Conservation (phyloP, 2,113 vertebrate species). For the Philantomba maxwellii region DNA sequence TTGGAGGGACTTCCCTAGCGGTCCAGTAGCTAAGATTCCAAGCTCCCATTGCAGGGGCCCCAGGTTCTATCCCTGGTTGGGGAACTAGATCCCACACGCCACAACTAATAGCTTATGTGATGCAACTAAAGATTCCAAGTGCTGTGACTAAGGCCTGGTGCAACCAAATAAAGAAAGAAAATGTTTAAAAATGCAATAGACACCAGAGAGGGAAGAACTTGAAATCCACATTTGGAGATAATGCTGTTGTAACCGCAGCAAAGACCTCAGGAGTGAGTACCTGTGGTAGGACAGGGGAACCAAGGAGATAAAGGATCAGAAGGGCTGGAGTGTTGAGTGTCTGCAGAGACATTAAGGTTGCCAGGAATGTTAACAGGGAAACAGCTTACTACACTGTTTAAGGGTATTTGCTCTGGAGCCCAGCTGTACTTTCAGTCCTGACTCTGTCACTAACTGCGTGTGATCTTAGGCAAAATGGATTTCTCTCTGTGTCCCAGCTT, state of each 20-base stretch:
- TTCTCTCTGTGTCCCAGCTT: background rate
- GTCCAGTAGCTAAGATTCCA: background rate
- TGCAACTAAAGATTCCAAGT: background rate
- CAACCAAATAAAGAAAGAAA: background rate
- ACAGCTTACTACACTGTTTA: no score
- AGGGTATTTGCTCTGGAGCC: fast-evolving
- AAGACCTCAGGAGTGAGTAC: background rate
- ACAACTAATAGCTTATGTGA: background rate
- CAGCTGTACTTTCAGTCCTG: background rate
- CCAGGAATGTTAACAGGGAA: background rate
- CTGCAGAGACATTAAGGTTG: background rate
- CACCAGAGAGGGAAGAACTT: background rate
- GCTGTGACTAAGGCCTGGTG: background rate
- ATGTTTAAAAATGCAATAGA: background rate
- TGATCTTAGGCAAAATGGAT: background rate
- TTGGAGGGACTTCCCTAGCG: background rate
- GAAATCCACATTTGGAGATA: background rate
- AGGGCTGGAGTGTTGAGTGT: no score
- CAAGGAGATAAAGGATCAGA: background rate
- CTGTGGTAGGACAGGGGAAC: background rate
- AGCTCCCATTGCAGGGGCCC: background rate
- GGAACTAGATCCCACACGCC: background rate
- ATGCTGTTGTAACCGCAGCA: background rate
- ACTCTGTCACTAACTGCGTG: background rate
- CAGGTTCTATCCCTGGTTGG: background rate